phyloP scores from a whole-genome alignment of 2,113 vertebrate species.

The Nyctereutes procyonoides region DNA sequence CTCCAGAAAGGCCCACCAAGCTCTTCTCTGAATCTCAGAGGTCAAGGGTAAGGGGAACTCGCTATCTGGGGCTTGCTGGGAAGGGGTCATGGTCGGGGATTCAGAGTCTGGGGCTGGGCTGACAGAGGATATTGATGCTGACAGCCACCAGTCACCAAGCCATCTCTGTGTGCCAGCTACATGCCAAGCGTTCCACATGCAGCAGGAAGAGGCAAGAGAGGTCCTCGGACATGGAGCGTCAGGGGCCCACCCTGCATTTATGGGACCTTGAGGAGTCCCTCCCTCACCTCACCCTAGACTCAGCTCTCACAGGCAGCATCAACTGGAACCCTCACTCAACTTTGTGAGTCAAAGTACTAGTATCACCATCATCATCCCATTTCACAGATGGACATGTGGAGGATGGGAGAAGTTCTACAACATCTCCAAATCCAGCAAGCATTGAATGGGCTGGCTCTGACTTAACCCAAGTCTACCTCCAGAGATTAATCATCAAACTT shows the following conservation, averaged over 20 bases:
- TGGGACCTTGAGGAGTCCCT: not conserved
- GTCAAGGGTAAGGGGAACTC: not conserved
- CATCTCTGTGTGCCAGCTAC: not conserved
- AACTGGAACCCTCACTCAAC: not conserved
- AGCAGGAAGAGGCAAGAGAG: too few species aligned
- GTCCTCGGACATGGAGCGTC: not conserved
- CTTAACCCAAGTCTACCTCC: not conserved
- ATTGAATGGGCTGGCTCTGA: fast-evolving
- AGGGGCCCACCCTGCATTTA: fast-evolving
- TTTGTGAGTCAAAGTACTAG: not conserved
- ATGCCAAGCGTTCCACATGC: fast-evolving
- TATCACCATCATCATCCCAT: not conserved
- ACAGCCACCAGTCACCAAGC: not conserved
- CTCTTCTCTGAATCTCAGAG: not conserved
- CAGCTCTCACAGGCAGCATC: fast-evolving
- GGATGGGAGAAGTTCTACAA: not conserved
- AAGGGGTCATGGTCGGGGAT: not conserved
- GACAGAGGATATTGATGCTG: not conserved
- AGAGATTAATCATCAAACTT: not conserved
- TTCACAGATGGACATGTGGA: not conserved
- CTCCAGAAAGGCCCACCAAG: not conserved
- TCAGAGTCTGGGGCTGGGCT: not conserved
- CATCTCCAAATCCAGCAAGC: not conserved
- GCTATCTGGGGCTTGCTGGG: not conserved
- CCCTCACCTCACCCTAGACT: not conserved